These are phyloP conservation scores for Psilopsiagon aymara DNA, from an alignment of 2,113 vertebrate genomes.

Conservation along the genomic window DNA sequence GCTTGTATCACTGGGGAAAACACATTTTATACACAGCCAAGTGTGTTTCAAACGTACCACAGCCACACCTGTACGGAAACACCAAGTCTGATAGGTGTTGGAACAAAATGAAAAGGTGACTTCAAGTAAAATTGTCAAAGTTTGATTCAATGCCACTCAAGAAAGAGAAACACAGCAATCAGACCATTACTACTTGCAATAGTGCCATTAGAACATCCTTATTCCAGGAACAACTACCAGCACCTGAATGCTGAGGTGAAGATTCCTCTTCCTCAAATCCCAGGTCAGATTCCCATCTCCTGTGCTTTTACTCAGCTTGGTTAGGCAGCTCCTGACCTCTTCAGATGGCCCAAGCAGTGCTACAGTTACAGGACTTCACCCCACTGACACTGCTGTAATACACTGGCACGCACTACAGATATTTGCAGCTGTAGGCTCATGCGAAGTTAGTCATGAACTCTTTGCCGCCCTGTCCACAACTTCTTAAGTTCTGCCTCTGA, in stretches of 20 bases:
- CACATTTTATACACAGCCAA: not conserved
- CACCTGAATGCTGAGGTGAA: not conserved
- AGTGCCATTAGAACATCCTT: not conserved
- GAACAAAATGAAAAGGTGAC: not conserved
- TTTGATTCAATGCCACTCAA: not conserved
- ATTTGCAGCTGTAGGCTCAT: not conserved
- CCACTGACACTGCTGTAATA: rapidly evolving
- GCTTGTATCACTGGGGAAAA: not conserved
- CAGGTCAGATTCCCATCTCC: not conserved
- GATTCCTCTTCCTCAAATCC: not conserved
- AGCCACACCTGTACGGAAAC: not conserved
- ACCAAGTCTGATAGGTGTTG: rapidly evolving
- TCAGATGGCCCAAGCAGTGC: not conserved
- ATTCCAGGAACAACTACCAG: not conserved
- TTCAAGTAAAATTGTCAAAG: not conserved
- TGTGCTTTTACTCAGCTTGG: not conserved
- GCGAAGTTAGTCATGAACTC: not conserved
- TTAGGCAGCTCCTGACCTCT: not conserved
- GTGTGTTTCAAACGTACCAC: not conserved
- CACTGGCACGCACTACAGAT: rapidly evolving
- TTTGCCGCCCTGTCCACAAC: not conserved
- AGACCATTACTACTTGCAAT: rapidly evolving
- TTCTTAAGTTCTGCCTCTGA: not conserved
- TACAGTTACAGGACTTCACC: not conserved
- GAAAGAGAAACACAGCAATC: not conserved